phyloP scores from a whole-genome alignment of 2,888 invertebrate species.

The Elmis aenea region DNA sequence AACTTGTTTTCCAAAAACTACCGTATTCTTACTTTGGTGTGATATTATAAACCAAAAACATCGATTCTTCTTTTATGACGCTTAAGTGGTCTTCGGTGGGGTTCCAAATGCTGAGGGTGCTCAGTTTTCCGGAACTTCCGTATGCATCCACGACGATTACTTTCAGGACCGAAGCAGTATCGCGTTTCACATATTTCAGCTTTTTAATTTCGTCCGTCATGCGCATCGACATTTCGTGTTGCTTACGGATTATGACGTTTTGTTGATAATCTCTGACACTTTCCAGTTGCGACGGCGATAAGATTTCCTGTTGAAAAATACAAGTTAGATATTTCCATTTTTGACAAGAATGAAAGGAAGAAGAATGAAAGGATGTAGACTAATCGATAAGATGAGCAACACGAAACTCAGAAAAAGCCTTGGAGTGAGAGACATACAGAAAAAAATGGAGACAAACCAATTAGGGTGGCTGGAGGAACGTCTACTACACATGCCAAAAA shows the following conservation, averaged over 20 bases:
- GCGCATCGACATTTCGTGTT: slow-evolving; percentile 28
- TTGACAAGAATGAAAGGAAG: no score
- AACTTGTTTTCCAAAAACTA: slow-evolving; percentile 15
- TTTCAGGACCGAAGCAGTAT: slow-evolving; percentile 47
- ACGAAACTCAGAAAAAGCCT: no score
- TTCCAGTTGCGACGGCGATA: slow-evolving; percentile 46
- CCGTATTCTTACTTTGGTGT: slow-evolving; percentile 41
- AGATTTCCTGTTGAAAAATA: slow-evolving; percentile 42
- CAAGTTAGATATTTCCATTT: no score
- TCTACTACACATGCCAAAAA: no score
- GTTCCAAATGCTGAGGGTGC: slow-evolving; percentile 65
- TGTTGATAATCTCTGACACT: slow-evolving; percentile 45
- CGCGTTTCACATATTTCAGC: slow-evolving; percentile 29
- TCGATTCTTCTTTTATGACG: slow-evolving; percentile 57
- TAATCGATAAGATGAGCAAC: no score
- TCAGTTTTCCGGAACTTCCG: slow-evolving; percentile 32
- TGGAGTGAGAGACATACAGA: no score
- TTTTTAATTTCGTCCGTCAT: slow-evolving; percentile 27
- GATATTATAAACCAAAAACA: slow-evolving; percentile 58
- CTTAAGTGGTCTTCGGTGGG: slow-evolving; percentile 57
- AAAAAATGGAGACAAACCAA: no score
- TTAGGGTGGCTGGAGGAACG: no score
- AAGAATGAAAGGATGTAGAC: no score
- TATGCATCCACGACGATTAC: slow-evolving; percentile 46
- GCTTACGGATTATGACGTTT: slow-evolving; percentile 38